Percentiles rank a stretch among this genome's conserved stretches.
Evolutionary conservation across 2,797 vertebrate species (phyloP).

Genomic region (Acanthiza pusilla): DNA sequence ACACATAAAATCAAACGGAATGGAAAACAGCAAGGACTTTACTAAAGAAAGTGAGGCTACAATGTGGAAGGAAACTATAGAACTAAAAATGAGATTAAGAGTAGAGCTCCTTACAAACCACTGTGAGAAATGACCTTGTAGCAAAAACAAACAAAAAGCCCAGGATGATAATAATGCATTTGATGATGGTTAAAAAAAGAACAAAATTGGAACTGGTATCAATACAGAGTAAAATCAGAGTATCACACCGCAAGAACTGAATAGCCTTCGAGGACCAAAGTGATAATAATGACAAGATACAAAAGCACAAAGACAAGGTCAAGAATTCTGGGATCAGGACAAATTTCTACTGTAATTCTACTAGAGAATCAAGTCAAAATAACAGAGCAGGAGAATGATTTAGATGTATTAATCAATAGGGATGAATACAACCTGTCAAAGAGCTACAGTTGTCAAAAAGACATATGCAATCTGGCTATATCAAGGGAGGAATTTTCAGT

Average conservation of each 20-base stretch:
- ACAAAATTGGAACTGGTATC: neutral
- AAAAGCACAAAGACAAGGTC: neutral
- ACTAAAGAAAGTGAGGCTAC: neutral
- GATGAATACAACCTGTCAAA: neutral
- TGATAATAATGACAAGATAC: neutral
- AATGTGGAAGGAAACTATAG: neutral
- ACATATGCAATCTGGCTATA: neutral
- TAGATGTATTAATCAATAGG: neutral
- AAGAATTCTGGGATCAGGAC: neutral
- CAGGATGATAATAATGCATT: neutral
- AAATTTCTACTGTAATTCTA: neutral
- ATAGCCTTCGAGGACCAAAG: neutral
- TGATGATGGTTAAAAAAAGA: neutral
- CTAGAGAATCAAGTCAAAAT: neutral
- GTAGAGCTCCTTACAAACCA: neutral
- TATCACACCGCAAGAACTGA: neutral
- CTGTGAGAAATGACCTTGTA: neutral
- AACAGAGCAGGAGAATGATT: neutral
- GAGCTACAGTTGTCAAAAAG: neutral
- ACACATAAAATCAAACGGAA: neutral
- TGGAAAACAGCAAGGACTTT: neutral
- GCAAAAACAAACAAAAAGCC: neutral
- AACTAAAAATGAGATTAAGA: neutral
- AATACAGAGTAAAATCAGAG: neutral
- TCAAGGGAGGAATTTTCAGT: neutral